Conservation (phyloP, 2,113 vertebrate species). For the Dissostichus mawsoni region DNA sequence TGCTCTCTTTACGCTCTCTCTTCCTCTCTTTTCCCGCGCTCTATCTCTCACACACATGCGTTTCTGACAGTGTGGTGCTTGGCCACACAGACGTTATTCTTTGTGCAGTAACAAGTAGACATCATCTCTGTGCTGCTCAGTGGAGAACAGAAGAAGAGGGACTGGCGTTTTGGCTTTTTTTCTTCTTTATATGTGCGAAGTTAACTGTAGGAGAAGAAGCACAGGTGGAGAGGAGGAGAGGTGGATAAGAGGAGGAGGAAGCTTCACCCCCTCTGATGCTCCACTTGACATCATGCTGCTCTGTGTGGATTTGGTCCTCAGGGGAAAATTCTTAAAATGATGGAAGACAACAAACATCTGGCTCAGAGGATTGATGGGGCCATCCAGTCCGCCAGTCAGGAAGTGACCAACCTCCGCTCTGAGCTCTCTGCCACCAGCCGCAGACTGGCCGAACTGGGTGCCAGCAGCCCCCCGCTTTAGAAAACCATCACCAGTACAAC, state of each 20-base stretch:
- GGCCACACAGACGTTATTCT: slow-evolving; percentile 47
- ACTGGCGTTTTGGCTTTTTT: slow-evolving; percentile 17
- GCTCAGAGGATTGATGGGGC: slow-evolving; percentile 92
- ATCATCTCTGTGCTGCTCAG: slow-evolving; percentile 35
- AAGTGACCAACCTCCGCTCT: slow-evolving; percentile 92
- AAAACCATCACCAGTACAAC: slow-evolving; percentile 86
- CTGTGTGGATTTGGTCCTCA: slow-evolving; percentile 90
- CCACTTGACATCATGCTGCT: slow-evolving; percentile 88
- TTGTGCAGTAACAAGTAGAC: slow-evolving; percentile 73
- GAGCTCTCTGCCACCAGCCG: slow-evolving; percentile 92
- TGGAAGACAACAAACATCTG: slow-evolving; percentile 95
- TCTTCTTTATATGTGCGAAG: slow-evolving; percentile 58
- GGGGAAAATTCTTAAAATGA: slow-evolving; percentile 94
- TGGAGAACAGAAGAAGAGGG: slow-evolving; percentile 41
- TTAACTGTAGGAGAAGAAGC: slow-evolving; percentile 67
- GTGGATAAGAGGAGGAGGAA: slow-evolving; percentile 39
- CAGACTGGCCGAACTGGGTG: slow-evolving; percentile 89
- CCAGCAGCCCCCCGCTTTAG: slow-evolving; percentile 84
- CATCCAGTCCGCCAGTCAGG: slow-evolving; percentile 92
- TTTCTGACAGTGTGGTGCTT: slow-evolving; percentile 46
- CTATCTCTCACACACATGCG: slow-evolving; percentile 36
- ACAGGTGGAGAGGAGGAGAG: slow-evolving; percentile 61
- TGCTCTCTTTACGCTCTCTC: slow-evolving; percentile 28
- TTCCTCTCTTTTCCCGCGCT: slow-evolving; percentile 30
- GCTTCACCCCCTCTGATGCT: slow-evolving; percentile 60